A percentile compares a stretch with the other conserved stretches of the same genome.
Conservation (phyloP, 2,888 invertebrate species). For the Mayetiola destructor region DNA sequence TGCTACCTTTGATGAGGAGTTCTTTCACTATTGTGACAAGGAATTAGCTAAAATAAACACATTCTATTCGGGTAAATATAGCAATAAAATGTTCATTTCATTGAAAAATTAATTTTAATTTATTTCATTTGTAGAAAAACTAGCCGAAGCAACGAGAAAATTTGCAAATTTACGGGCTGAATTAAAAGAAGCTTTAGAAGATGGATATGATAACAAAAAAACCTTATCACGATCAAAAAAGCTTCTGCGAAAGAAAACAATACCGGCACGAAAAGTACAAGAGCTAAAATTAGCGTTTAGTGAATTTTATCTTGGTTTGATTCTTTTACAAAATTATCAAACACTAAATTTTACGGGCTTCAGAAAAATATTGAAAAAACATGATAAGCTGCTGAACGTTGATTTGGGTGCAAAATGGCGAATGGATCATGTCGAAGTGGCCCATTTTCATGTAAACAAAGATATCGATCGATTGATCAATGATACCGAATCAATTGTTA, state of each 20-base stretch:
- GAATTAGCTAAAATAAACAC: constrained; percentile 79
- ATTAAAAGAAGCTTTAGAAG: constrained; percentile 40
- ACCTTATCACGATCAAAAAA: constrained; percentile 29
- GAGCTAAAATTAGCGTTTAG: constrained; percentile 79
- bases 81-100: constrained; percentile 31
- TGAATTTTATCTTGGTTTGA: constrained; percentile 76
- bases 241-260: constrained; percentile 33
- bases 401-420: constrained; percentile 66
- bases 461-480: constrained; percentile 71
- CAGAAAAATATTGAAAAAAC: constrained; percentile 79
- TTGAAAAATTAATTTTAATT: background rate
- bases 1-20: constrained; percentile 69
- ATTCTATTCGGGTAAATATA: constrained; percentile 46
- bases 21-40: constrained; percentile 71
- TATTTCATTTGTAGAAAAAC: constrained; percentile 45
- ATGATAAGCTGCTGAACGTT: constrained; percentile 62
- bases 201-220: constrained; percentile 32
- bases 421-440: constrained; percentile 61
- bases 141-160: constrained; percentile 75
- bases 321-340: constrained; percentile 77
- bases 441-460: constrained; percentile 70
- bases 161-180: constrained; percentile 60
- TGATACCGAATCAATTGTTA: constrained; percentile 60
- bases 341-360: constrained; percentile 80
- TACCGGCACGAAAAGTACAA: constrained; percentile 54